Evolutionary conservation across 2,888 invertebrate genomes (phyloP).

Genomic region (Agapostemon virescens): DNA sequence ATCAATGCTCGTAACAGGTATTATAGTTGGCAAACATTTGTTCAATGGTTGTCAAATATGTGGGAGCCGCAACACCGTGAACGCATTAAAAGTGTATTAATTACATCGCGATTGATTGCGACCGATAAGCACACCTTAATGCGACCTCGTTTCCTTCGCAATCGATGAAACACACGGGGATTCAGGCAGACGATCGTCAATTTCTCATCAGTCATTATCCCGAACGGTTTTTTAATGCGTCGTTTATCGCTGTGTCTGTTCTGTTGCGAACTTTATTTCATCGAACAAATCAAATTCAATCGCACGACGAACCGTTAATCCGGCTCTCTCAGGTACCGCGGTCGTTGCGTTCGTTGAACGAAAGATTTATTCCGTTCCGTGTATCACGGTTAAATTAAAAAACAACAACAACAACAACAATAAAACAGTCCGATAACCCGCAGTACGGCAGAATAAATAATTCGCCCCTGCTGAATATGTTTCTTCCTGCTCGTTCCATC

Average conservation of each 20-base stretch:
- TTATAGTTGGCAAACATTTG: neutral
- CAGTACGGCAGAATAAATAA: conserved; percentile 17
- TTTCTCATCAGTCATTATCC: conserved; percentile 14
- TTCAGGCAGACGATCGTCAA: neutral
- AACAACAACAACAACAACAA: neutral
- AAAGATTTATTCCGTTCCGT: conserved; percentile 16
- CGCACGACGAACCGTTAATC: neutral
- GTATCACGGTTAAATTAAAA: neutral
- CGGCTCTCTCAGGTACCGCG: neutral
- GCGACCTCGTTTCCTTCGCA: neutral
- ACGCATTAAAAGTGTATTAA: conserved; percentile 1
- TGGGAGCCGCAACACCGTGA: neutral
- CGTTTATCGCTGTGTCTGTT: neutral
- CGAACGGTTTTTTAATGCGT: neutral
- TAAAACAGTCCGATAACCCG: neutral
- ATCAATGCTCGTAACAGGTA: neutral
- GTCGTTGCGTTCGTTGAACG: conserved; percentile 8
- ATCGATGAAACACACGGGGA: neutral
- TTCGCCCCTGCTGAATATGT: conserved; percentile 20
- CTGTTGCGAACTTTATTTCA: neutral
- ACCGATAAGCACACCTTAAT: neutral
- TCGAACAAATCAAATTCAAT: neutral
- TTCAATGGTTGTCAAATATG: neutral
- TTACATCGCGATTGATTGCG: neutral
- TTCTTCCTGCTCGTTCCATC: neutral